phyloP scores from a whole-genome alignment of 2,113 vertebrate species.

The Peromyscus polionotus region DNA sequence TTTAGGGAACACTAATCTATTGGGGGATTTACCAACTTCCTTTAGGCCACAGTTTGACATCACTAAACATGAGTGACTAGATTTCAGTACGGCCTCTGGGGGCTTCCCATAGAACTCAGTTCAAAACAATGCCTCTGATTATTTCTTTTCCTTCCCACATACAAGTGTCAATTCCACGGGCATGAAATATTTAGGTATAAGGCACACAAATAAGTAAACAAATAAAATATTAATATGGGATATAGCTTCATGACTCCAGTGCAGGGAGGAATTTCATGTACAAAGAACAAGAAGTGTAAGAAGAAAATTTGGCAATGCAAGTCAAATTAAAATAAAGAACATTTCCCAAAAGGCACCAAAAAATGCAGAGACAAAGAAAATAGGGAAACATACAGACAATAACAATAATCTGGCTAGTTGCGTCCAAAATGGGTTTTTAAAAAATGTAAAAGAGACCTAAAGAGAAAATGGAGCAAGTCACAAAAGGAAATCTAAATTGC shows the following conservation, averaged over 20 bases:
- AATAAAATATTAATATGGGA: not conserved
- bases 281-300: constrained; percentile 10
- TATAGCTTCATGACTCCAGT: not conserved
- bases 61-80: not conserved
- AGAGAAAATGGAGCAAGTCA: not conserved
- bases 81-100: not conserved
- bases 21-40: not conserved
- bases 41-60: not conserved
- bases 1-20: not conserved
- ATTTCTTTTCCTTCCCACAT: not conserved
- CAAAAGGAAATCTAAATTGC: constrained; percentile 41
- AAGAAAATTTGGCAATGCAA: not conserved
- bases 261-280: not conserved
- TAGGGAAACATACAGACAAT: not conserved
- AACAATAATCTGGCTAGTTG: not conserved
- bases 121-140: not conserved
- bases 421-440: not conserved
- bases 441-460: not conserved
- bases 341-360: not conserved
- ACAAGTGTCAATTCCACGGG: not conserved
- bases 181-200: not conserved
- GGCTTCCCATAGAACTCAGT: not conserved
- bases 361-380: not conserved
- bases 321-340: constrained; percentile 31
- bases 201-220: not conserved